Base-by-base conservation (phyloP, 2,113 vertebrate genomes). In the Acrocephalus kingi region DNA sequence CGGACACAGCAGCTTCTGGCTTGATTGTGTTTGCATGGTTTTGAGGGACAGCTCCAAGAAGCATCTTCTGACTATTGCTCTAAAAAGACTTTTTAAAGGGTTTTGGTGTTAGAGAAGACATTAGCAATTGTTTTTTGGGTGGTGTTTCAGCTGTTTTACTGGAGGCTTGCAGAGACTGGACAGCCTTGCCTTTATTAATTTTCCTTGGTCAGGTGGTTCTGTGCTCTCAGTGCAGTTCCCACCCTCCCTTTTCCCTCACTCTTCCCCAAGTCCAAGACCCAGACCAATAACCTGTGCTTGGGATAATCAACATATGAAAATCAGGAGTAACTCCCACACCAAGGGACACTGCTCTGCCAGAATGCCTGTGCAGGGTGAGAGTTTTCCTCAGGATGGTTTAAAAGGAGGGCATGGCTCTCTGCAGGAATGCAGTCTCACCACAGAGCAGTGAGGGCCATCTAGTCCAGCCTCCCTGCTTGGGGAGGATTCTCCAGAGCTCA, bases 91-190 rank as follows among this genome's bases (percentile, higher is more conserved):
- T 84, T 68, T 37, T 15, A 39, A 56, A 64, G 49, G 18, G 28
- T 91, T 73, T 87, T 84, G 39, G 14, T 66, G 30, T 76, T 68
- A 37, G 25, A 64, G 48, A 52, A 55, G 54, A 51, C 6, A 15
- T 23, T 9, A 72, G 10, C 4, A 33, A 21, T 23, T 35, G 15
- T 13, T 62, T 92, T 71, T 58, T 62, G 56, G 61, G 10, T 7
- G 16, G 3, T 0, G 0, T 49, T 87, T 82, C 58, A 30, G n/a
- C 22, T 68, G 0, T 21, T 49, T 54, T 45, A 33, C 0, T 0
- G 15, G 30, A 80, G 4, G 5, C 27, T 83, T 2, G 1, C 13
- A 51, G 11, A 39, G 48, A 6, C 11, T 55, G 27, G 33, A 37
- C 1, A 5, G 21, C 10, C 14, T 59, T 75, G 46, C 43, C 49